A percentile compares a stretch with the other conserved stretches of the same genome.
These are phyloP conservation scores for Macropus fuliginosus DNA, from an alignment of 2,797 vertebrate species.

Conservation along the genomic window DNA sequence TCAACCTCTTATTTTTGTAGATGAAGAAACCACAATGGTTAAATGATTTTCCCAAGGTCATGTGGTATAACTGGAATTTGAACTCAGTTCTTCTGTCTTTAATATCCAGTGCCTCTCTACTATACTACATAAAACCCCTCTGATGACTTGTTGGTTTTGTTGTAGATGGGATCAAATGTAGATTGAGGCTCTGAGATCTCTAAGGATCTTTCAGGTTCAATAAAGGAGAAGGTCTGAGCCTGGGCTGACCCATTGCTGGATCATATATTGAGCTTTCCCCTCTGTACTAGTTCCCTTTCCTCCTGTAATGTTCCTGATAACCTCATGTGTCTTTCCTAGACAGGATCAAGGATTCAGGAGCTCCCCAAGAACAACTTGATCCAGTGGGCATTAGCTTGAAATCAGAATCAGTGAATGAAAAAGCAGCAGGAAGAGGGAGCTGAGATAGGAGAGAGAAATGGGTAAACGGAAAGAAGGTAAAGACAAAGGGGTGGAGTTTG, in stretches of 20 bases:
- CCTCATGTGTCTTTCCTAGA: background rate
- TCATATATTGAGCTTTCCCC: background rate
- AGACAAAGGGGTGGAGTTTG: conserved; percentile 56
- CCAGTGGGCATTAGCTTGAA: conserved; percentile 49
- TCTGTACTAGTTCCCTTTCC: background rate
- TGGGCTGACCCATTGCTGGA: background rate
- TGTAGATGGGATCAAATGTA: background rate
- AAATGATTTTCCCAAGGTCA: background rate
- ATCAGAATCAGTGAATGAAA: conserved; percentile 80
- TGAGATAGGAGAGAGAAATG: conserved; percentile 76
- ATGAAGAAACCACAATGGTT: background rate
- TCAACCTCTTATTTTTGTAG: background rate
- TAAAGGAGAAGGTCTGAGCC: no score
- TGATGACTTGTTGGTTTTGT: background rate
- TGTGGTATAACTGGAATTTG: background rate
- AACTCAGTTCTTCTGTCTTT: background rate
- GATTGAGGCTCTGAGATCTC: background rate
- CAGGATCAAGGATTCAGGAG: conserved; percentile 34
- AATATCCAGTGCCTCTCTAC: background rate
- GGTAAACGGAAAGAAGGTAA: background rate
- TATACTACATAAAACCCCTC: background rate
- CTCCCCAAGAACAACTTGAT: background rate
- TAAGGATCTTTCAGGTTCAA: background rate
- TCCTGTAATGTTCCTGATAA: conserved; percentile 47
- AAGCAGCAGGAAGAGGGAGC: conserved; percentile 76